Base-by-base conservation (phyloP, 2,797 vertebrate species). In the Centroberyx gerrardi region DNA sequence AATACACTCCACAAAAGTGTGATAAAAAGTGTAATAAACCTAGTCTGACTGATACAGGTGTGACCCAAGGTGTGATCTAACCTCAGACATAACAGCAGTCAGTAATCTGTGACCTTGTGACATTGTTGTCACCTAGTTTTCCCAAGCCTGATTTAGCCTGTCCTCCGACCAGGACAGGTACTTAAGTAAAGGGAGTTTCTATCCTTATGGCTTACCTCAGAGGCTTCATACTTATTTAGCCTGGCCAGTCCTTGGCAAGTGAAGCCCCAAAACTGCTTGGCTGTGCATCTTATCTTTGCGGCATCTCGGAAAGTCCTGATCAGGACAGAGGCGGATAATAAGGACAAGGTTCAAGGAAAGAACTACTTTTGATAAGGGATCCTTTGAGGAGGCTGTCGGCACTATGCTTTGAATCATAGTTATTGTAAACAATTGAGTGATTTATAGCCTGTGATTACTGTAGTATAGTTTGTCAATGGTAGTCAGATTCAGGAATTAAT, bases 321-420 rank as follows among this genome's bases (percentile, higher is more conserved):
- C 63, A 53, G 40, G 49, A 52, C 15, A 14, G n/a, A 56, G 63
- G 36, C 59, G 42, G 28, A 40, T 65, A 54, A 67, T 27, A 54
- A 76, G 82, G 69, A 54, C 87, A 93, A 80, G 12, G 78, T 86
- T 84, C 85, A 88, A 78, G 68, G 68, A 74, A 69, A 73, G 14
- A 22, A 10, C 5, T 0, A 0, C 36, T 69, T 79, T 66, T 68
- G 85, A 88, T 85, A 82, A 87, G 72, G 15, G 36, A 7, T 44
- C n/a, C 55, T 78, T 80, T 74, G 76, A 76, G n/a, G 55, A 33
- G 54, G 42, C 33, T 76, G 69, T 42, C 40, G 60, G 42, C 46
- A 48, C 14, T 65, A 10, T 59, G 36, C 8, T n/a, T 36, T 40
- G 40, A 17, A 59, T 68, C 40, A 27, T 9, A 58, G 62, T 68